Percentiles rank a stretch among this genome's conserved stretches.
Conservation (phyloP, 2,113 vertebrate species). For the Formicarius rufipectus region DNA sequence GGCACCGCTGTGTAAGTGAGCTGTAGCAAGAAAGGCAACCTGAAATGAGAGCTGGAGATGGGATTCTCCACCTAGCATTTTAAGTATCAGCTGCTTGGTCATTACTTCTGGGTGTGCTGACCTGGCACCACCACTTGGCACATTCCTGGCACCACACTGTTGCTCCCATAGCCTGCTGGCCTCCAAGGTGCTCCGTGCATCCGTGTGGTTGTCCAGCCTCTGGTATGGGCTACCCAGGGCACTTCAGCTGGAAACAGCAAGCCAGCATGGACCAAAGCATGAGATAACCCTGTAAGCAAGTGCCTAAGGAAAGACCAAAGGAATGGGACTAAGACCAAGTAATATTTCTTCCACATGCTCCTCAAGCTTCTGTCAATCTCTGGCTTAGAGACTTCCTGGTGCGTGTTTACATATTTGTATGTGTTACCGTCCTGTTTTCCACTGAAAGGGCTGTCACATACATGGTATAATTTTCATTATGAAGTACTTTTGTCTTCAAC, state of each 20-base stretch:
- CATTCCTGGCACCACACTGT: accelerated
- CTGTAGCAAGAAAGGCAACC: not conserved
- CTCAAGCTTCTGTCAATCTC: not conserved
- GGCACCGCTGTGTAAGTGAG: not conserved
- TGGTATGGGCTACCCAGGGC: not conserved
- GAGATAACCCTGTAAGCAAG: not conserved
- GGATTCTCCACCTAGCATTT: not conserved
- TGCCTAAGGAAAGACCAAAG: not conserved
- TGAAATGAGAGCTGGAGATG: not conserved
- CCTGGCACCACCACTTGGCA: not conserved
- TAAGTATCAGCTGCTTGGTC: not conserved
- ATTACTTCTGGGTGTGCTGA: not conserved
- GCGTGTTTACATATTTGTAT: not conserved
- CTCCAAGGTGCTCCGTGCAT: not conserved
- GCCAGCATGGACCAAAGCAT: not conserved
- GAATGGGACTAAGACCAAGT: not conserved
- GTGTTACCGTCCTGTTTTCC: not conserved
- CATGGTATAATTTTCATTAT: not conserved
- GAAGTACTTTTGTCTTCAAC: not conserved
- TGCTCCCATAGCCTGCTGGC: not conserved
- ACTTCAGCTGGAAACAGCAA: not conserved
- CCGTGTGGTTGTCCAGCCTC: not conserved
- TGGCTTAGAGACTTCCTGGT: not conserved
- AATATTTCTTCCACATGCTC: not conserved
- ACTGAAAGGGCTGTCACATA: not conserved